Base-by-base conservation (phyloP, 2,113 vertebrate genomes). In the Sinocyclocheilus maitianheensis region DNA sequence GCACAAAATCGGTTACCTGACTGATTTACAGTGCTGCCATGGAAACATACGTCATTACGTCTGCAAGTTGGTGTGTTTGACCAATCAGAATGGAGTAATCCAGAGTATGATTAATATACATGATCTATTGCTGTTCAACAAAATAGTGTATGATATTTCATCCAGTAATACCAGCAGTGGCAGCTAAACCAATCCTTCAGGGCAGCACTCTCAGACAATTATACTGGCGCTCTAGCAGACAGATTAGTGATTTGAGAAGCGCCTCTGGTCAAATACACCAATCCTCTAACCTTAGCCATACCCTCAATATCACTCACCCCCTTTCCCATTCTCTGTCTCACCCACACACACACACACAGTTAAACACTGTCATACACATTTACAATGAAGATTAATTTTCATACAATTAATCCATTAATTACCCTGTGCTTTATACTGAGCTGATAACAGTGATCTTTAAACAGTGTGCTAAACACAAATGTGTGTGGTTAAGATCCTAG, bases 361-460 rank as follows among this genome's bases (percentile, higher is more conserved):
- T 12, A 48, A 2, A 48, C 46, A 48, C 46, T 3, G 10, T 48
- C 46, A 48, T 48, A 12, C 10, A 48, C 10, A 48, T 48, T 48
- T 48, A 11, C 10, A 48, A 72, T 76, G 48, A 18, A 74, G 51
- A 84, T 76, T 20, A 26, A 84, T 84, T 63, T 48, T 24, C 53
- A 76, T 40, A 12, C 55, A 48, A 63, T 30, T 18, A 63, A 34
- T 74, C 22, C 67, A 58, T 58, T 84, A 74, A 71, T 40, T 60
- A 40, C 16, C 51, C 16, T 34, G 16, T 60, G 10, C 9, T 46
- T 43, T 43, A 43, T 43, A 43, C 8, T 43, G 7, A 43, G 43
- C 43, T 46, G 43, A 46, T 46, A 46, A 46, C 2, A 48, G 46
- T 48, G 10, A 48, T 48, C 46, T 48, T 48, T 48, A 48, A 48